These are phyloP conservation scores for Vireo griseus DNA, from an alignment of 2,797 vertebrate species.

Conservation along the genomic window DNA sequence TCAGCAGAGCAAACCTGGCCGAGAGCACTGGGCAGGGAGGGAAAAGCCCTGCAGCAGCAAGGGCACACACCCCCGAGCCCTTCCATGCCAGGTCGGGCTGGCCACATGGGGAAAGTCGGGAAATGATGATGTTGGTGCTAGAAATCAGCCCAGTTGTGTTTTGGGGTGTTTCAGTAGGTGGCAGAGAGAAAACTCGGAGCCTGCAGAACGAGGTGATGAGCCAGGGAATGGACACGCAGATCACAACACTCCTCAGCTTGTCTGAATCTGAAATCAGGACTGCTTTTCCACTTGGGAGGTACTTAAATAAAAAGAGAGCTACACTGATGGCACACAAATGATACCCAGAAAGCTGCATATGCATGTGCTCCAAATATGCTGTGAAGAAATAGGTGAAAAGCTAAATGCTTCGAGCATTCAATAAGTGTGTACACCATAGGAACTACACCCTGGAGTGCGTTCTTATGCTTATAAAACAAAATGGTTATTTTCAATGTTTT, in stretches of 20 bases:
- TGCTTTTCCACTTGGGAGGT: neutral
- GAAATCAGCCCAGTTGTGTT: neutral
- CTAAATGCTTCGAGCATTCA: constrained; percentile 53
- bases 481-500: constrained; percentile 48
- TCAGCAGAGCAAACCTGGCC: neutral
- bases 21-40: neutral
- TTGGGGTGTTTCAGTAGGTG: neutral
- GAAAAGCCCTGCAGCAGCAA: accelerated
- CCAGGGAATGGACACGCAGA: neutral
- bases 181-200: neutral
- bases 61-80: accelerated
- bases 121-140: neutral
- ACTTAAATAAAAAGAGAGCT: neutral
- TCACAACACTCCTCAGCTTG: neutral
- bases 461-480: constrained; percentile 60
- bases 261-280: neutral
- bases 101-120: neutral
- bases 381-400: constrained; percentile 41
- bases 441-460: constrained; percentile 60
- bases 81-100: neutral
- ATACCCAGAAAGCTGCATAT: neutral
- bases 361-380: neutral
- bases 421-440: constrained; percentile 35
- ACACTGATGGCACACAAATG: neutral
- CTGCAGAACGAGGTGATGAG: neutral